Base-by-base conservation (phyloP, 1,140 invertebrate genomes). In the Marisa cornuarietis region DNA sequence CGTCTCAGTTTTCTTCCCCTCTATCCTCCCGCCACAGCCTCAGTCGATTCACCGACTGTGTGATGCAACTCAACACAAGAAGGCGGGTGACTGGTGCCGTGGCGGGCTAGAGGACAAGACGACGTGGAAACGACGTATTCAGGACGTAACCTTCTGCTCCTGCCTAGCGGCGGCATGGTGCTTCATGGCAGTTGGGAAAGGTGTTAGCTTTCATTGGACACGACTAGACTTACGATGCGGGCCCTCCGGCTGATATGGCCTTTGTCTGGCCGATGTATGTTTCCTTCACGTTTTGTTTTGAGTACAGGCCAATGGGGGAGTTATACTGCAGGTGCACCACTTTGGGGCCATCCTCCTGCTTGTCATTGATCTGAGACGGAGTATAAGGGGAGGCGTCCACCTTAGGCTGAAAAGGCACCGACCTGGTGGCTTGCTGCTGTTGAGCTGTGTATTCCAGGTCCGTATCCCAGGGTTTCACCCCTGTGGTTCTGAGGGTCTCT, bases 271-370 rank as follows among this genome's bases (percentile, higher is more conserved):
- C 96, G 31, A 95, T 95, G 63, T 98, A 93, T 7, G 97, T 98
- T 91, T 99, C 97, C 72, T 96, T 95, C 86, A 99, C 97, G 79
- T 95, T 97, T 91, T 97, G 95, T 91, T 97, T 96, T 87, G 96
- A 98, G 93, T 99, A 99, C 86, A 99, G 94, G 80, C 95, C 95
- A 82, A 98, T 95, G 49, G 98, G 98, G 71, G 95, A 96, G 92
- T 99, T 99, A 93, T 98, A 99, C 92, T 98, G 97, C 75, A 88
- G 83, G 80, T 90, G 88, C 66, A 90, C 84, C 69, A 87, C 84
- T 42, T 83, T 85, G 26, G 87, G 82, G 78, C 83, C 79, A 51
- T 80, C 68, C 24, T 75, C 58, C 26, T 61, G 20, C 20, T 71
- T 52, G 22, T 80, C 78, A 18, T 74, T 62, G n/a, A 26, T 31